phyloP scores from a whole-genome alignment of 2,113 vertebrate genomes.

The Varanus komodoensis region DNA sequence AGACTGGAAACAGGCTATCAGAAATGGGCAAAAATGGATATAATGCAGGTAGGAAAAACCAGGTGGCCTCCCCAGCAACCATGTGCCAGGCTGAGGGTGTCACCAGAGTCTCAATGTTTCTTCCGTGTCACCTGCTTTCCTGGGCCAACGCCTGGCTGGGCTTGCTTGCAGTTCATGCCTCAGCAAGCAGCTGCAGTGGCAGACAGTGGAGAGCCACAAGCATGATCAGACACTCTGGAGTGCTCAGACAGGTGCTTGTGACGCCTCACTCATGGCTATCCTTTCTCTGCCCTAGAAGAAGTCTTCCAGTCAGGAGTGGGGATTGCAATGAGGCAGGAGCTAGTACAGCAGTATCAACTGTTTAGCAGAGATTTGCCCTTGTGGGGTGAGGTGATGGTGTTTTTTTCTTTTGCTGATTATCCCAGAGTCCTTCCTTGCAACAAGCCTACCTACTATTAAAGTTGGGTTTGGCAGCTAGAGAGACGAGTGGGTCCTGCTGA shows the following conservation, averaged over 20 bases:
- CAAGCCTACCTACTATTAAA: not conserved
- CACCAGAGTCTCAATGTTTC: not conserved
- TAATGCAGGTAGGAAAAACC: not conserved
- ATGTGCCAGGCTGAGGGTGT: not conserved
- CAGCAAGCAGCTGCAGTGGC: not conserved
- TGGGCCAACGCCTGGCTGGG: not conserved
- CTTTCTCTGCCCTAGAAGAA: not conserved
- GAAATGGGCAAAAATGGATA: not conserved
- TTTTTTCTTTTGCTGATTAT: not conserved
- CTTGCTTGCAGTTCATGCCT: not conserved
- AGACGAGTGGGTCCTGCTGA: not conserved
- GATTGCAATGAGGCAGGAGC: not conserved
- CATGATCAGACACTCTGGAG: not conserved
- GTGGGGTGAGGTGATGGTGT: not conserved
- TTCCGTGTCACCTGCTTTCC: not conserved
- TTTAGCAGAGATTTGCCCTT: not conserved
- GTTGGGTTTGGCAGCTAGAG: not conserved
- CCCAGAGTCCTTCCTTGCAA: not conserved
- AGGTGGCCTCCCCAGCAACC: not conserved
- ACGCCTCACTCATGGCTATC: not conserved
- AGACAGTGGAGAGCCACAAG: not conserved
- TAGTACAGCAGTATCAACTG: not conserved
- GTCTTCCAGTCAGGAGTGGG: not conserved
- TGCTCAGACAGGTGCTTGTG: not conserved
- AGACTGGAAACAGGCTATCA: not conserved